Evolutionary conservation across 1,140 invertebrate species (phyloP).

Genomic region (Acromyrmex echinatior): DNA sequence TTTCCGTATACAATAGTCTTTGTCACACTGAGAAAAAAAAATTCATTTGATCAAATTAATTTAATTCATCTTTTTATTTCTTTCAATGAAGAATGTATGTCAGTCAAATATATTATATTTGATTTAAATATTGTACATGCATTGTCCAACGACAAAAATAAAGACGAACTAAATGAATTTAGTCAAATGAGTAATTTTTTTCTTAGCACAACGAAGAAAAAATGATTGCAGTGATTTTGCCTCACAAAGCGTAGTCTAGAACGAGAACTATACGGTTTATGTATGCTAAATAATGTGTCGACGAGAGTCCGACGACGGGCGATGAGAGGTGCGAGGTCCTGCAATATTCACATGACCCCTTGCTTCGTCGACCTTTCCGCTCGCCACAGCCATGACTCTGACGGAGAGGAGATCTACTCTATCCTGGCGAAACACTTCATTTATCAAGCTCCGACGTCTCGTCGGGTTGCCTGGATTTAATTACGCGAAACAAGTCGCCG

Average conservation of each 20-base stretch:
- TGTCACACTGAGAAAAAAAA: not conserved
- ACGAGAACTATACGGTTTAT: slow-evolving; percentile 32
- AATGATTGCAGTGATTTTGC: not conserved
- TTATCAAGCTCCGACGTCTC: slow-evolving; percentile 80
- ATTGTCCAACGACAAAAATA: too few species aligned
- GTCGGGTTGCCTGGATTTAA: slow-evolving; percentile 78
- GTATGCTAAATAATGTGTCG: slow-evolving; percentile 65
- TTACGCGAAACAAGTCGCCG: slow-evolving; percentile 79
- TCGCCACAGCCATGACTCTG: slow-evolving; percentile 68
- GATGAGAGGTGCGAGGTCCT: slow-evolving; percentile 72
- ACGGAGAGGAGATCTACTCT: slow-evolving; percentile 68
- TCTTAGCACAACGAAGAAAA: not conserved
- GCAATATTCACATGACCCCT: slow-evolving; percentile 77
- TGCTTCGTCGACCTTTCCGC: slow-evolving; percentile 60
- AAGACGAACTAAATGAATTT: too few species aligned
- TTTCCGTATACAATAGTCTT: not conserved
- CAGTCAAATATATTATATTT: too few species aligned
- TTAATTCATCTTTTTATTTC: too few species aligned
- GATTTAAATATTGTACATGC: too few species aligned
- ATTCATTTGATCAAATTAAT: too few species aligned
- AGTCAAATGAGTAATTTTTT: too few species aligned
- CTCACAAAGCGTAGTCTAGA: slow-evolving; percentile 16
- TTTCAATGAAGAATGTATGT: too few species aligned
- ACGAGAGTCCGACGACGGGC: slow-evolving; percentile 65
- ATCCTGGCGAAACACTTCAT: slow-evolving; percentile 76